Base-by-base conservation (phyloP, 2,888 invertebrate genomes). In the Pollenia angustigena region DNA sequence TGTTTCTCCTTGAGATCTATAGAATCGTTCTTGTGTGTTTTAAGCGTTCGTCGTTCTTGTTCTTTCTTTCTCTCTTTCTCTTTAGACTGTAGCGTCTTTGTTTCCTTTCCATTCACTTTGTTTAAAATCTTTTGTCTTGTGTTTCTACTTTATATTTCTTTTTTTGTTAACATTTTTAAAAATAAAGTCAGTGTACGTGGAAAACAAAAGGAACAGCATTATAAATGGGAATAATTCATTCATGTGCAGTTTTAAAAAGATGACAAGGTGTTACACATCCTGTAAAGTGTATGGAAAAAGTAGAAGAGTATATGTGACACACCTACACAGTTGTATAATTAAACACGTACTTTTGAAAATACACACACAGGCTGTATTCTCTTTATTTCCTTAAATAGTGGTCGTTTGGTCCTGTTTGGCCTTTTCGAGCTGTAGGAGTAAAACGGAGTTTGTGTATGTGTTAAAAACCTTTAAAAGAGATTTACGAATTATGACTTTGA, bases 401-500 rank as follows among this genome's bases (percentile, higher is more conserved):
- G 76, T 64, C 81, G 56, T 11, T 56, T 16, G 23, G 71, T 69
- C 68, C 78, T 81, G 18, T 52, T 50, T 32, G 44, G 18, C 10
- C 18, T 58, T 42, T 50, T 9, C 52, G 0, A 40, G 11, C 14
- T 52, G 64, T 58, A 46, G 58, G 16, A 16, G 88, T 87, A 32
- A 56, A 76, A 58, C 23, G 14, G 50, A 56, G 76, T 58, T 23
- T 71, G 44, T 69, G 50, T 89, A 68, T 79, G 74, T 81, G 76
- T 90, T 91, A 91, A 91, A 89, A 90, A 90, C 60, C 81, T 78
- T 81, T 68, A 87, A 83, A 79, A 84, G 81, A 81, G 84, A 84
- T 87, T 87, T 87, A 74, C 18, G 84, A 87, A 84, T 87, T 87
- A 87, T 84, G 84, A 81, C 84, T 87, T 87, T 87, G 78, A 87